A percentile compares a stretch with the other conserved stretches of the same genome.
Conservation (phyloP, 92 coral and sea anemone genomes). For the Isaurus tuberculatus region DNA sequence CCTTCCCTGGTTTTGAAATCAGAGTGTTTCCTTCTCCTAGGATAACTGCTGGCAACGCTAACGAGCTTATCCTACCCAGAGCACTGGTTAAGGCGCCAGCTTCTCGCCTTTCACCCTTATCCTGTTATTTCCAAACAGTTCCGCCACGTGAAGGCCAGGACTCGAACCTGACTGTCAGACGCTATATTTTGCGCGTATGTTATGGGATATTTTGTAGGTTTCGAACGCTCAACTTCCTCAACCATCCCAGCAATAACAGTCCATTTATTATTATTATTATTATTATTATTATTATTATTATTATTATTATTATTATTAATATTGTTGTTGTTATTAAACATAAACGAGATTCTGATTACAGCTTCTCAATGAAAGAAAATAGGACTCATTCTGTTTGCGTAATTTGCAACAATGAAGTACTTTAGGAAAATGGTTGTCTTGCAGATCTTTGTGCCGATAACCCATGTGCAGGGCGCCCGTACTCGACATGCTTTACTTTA, state of each 20-base stretch:
- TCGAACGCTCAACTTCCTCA: slow-evolving; percentile 34
- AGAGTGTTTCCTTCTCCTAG: too few species aligned
- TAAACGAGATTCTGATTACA: too few species aligned
- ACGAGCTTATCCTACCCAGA: too few species aligned
- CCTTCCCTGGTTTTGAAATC: too few species aligned
- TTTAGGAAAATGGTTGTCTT: not conserved
- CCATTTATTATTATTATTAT: slow-evolving; percentile 6
- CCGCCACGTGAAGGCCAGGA: slow-evolving; percentile 1
- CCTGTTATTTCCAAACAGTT: not conserved
- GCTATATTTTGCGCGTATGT: slow-evolving; percentile 29
- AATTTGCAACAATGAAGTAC: not conserved
- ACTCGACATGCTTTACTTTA: slow-evolving; percentile 4
- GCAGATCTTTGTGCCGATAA: slow-evolving; percentile 5
- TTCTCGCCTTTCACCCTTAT: slow-evolving; percentile 34
- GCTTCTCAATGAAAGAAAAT: not conserved
- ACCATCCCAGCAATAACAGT: slow-evolving; percentile 44
- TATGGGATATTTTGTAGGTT: slow-evolving; percentile 30
- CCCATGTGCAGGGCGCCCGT: slow-evolving; percentile 25
- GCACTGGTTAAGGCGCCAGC: slow-evolving; percentile 33
- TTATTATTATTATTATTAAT: not conserved
- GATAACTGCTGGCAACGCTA: too few species aligned
- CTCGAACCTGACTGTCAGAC: slow-evolving; percentile 14
- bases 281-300: slow-evolving; percentile 6
- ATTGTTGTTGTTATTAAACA: too few species aligned
- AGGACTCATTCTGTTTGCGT: not conserved